Base-by-base conservation (phyloP, 2,888 invertebrate species). In the Exocentrus adspersus region DNA sequence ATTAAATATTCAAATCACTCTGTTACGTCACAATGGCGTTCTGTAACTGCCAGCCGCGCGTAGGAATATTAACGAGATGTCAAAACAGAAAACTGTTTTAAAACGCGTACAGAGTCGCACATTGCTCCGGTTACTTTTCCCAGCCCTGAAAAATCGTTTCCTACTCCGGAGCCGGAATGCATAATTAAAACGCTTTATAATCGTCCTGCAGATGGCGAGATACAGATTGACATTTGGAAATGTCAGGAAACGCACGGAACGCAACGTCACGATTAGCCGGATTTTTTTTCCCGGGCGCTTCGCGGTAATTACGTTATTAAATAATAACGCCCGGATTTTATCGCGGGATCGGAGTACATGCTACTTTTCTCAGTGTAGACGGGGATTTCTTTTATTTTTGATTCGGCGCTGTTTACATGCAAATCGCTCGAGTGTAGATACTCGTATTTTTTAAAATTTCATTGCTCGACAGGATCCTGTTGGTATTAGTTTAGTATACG, bases 191-290 rank as follows among this genome's bases (percentile, higher is more conserved):
- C n/a, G n/a, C 62, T 63, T 73, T 73, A 71, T 73, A 73, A 74
- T 74, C 72, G 72, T 73, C 70, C 72, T 64, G n/a, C n/a, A 66
- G 74, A 74, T 75, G 74, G 56, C 64, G 62, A 74, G 72, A 73
- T 74, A 75, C 62, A 70, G 72, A 73, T 73, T 75, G 75, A 74
- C 75, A 75, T 75, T 75, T 75, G 52, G 68, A 72, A 75, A 75
- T 75, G 74, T 71, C 75, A 74, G 73, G 70, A 56, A 67, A 71
- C 68, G 67, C 72, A 72, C 75, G 73, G 73, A 73, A 73, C 74
- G 72, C 71, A 61, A 72, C n/a, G n/a, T 73, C 75, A 75, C 75
- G 75, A 75, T 74, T 70, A 69, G 59, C 62, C 64, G 67, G 63
- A 65, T 68, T 72, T 67, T 68, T 68, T 20, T 24, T 24, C 24